A percentile compares a stretch with the other conserved stretches of the same genome.
phyloP scores from a whole-genome alignment of 2,113 vertebrate genomes.

The Lophochroa leadbeateri region DNA sequence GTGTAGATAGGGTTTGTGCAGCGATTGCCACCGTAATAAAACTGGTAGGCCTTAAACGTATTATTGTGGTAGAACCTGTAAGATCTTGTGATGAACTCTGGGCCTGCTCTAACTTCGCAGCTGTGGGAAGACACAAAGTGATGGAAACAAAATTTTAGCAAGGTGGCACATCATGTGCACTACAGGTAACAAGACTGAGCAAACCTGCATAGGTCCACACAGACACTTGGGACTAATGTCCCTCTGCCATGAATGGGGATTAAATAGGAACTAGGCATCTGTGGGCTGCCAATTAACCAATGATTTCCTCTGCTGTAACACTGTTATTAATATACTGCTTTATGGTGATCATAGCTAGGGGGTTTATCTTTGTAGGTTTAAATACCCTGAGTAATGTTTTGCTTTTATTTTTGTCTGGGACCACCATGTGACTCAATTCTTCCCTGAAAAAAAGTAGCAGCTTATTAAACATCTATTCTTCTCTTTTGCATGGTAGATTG shows the following conservation, averaged over 20 bases:
- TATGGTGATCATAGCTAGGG: neutral
- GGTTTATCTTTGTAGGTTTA: neutral
- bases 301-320: neutral
- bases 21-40: conserved; percentile 84
- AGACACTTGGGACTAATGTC: neutral
- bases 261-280: neutral
- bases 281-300: neutral
- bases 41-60: conserved; percentile 88
- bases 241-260: neutral
- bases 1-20: conserved; percentile 86
- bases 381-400: neutral
- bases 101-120: conserved; percentile 94
- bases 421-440: neutral
- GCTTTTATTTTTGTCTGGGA: neutral
- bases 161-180: neutral
- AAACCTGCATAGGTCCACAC: neutral
- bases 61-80: conserved; percentile 92
- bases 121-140: conserved; percentile 64
- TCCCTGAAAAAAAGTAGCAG: neutral
- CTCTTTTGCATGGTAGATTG: neutral
- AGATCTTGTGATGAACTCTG: conserved; percentile 95
- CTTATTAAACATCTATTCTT: neutral
- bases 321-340: neutral
- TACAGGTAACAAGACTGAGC: neutral
- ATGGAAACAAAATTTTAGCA: neutral